Evolutionary conservation across 2,888 invertebrate species (phyloP).

Genomic region (Drosophila meridiana): DNA sequence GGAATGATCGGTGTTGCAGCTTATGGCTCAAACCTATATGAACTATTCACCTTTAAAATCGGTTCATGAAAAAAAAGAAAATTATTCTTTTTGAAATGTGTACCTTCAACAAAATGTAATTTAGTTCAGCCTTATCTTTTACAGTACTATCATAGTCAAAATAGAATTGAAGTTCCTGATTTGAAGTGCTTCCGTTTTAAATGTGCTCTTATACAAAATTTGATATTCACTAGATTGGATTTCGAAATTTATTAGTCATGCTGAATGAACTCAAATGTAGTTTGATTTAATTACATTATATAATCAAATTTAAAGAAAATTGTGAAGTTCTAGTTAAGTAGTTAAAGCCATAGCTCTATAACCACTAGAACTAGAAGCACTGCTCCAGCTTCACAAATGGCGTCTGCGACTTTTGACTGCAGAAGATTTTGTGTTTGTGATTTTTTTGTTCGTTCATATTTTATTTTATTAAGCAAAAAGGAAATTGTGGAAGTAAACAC

Average conservation of each 20-base stretch:
- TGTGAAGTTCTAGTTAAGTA: neutral
- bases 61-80: too few relatives aligned
- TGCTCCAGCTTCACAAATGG: constrained; percentile 2
- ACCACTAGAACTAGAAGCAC: neutral
- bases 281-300: too few relatives aligned
- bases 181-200: too few relatives aligned
- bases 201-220: too few relatives aligned
- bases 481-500: constrained; percentile 74
- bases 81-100: too few relatives aligned
- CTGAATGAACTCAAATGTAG: too few relatives aligned
- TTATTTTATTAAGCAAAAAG: constrained; percentile 76
- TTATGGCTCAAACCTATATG: too few relatives aligned
- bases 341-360: neutral
- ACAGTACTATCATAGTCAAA: neutral
- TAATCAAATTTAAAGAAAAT: neutral
- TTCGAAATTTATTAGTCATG: too few relatives aligned
- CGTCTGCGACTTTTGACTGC: constrained; percentile 23
- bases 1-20: too few relatives aligned
- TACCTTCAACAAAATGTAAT: neutral
- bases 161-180: neutral
- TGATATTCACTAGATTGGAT: too few relatives aligned
- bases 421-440: constrained; percentile 17
- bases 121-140: neutral
- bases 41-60: too few relatives aligned
- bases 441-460: constrained; percentile 58